Base-by-base conservation (phyloP, 92 coral and sea anemone genomes). In the Umimayanthus kanabou region DNA sequence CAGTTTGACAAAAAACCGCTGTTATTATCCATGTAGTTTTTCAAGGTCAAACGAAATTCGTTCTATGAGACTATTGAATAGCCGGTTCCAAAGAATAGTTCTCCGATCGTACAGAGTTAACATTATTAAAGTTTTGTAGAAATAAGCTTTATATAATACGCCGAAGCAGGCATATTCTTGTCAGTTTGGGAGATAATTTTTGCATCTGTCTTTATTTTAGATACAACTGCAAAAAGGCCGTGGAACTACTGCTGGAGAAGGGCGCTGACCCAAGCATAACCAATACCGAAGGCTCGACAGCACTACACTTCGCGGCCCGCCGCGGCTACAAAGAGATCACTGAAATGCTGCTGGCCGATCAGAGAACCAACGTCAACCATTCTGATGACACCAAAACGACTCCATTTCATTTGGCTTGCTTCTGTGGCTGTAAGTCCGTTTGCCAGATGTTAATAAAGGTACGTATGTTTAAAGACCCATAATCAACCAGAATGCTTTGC, bases 301-400 rank as follows among this genome's bases (percentile, higher is more conserved):
- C 93, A 29, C 53, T 91, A n/a, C 93, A 91, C 40, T 88, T 87
- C 39, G 91, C 93, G 9, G 91, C 93, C 28, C 93, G 93, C 15
- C 90, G 90, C 4, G 93, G 90, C 47, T 82, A 70, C 73, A 64
- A 65, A 26, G 77, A 77, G 13, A 67, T 81, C 11, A 74, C 88
- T 67, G 70, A 77, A 72, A 45, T 87, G 69, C 91, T 91, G 15
- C 61, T 91, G 50, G 65, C 55, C 6, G 66, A 77, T 39, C 69
- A 64, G 39, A 57, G 13, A 55, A 58, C 88, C 26, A 39, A 85
- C 42, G 88, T 91, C 7, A 88, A 91, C 86, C 85, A 69, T 77
- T 83, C 85, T 58, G 93, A 91, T 91, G 49, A 91, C 37, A 88
- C 75, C 28, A 57, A 87, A 22, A 83, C 85, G 77, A 91, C 93